Evolutionary conservation across 2,113 vertebrate species (phyloP).

Genomic region (Cebidichthys violaceus): DNA sequence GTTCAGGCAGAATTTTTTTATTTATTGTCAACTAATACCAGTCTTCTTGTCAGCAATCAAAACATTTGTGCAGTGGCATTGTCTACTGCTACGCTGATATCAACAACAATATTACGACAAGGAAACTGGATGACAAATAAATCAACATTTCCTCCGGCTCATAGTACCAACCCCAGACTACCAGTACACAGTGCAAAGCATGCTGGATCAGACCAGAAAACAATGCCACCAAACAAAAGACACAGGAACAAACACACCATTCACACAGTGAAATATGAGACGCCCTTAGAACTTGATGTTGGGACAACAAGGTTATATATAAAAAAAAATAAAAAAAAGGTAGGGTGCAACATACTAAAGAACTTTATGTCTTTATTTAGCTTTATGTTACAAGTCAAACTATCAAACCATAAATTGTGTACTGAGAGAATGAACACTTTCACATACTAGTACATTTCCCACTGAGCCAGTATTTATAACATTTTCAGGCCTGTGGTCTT

Average conservation of each 20-base stretch:
- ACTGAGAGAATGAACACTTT: neutral
- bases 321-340: constrained; percentile 26
- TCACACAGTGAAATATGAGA: constrained; percentile 63
- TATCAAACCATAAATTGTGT: neutral
- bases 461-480: neutral
- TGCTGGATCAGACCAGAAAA: constrained; percentile 51
- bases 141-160: constrained; percentile 54
- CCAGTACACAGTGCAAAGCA: constrained; percentile 45
- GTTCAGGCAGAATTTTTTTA: neutral
- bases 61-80: neutral
- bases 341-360: constrained; percentile 9
- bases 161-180: constrained; percentile 35
- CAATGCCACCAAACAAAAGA: constrained; percentile 72
- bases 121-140: constrained; percentile 52
- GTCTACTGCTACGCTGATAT: neutral
- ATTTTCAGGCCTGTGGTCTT: constrained; percentile 5
- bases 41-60: neutral
- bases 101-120: constrained; percentile 36
- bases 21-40: neutral
- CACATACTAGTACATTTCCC: neutral
- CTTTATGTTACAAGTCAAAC: neutral
- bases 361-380: too few relatives aligned
- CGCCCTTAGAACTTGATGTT: constrained; percentile 37
- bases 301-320: constrained; percentile 46
- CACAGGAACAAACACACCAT: constrained; percentile 66